Conservation (phyloP, 2,797 vertebrate genomes). For the Propithecus perrieri region DNA sequence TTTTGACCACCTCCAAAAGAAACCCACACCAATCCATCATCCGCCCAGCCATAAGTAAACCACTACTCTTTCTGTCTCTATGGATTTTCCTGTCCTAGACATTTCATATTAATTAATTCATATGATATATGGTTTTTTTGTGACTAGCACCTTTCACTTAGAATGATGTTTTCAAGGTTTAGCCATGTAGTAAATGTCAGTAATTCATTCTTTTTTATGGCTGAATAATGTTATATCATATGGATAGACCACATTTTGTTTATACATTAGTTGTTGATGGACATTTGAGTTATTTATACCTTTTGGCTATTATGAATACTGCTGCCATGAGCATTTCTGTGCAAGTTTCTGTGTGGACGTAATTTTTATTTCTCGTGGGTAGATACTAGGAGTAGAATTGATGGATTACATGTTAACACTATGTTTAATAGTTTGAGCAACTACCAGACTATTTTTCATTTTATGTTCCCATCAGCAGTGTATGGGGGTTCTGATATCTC, state of each 20-base stretch:
- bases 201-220: background rate
- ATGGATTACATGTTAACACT: background rate
- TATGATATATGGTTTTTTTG: too few species aligned
- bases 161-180: background rate
- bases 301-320: background rate
- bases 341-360: background rate
- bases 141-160: too few species aligned
- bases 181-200: background rate
- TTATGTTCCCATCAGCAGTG: background rate
- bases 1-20: background rate
- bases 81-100: too few species aligned
- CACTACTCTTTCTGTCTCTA: too few species aligned
- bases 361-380: background rate
- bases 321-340: background rate
- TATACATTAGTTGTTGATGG: background rate
- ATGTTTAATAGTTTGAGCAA: background rate
- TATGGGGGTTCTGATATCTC: background rate
- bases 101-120: too few species aligned
- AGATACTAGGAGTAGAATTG: background rate
- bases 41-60: too few species aligned
- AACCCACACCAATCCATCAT: background rate
- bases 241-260: background rate
- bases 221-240: background rate
- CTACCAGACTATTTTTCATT: background rate
- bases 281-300: background rate